Evolutionary conservation across 1,140 invertebrate genomes (phyloP).

Genomic region (Uloborus diversus): DNA sequence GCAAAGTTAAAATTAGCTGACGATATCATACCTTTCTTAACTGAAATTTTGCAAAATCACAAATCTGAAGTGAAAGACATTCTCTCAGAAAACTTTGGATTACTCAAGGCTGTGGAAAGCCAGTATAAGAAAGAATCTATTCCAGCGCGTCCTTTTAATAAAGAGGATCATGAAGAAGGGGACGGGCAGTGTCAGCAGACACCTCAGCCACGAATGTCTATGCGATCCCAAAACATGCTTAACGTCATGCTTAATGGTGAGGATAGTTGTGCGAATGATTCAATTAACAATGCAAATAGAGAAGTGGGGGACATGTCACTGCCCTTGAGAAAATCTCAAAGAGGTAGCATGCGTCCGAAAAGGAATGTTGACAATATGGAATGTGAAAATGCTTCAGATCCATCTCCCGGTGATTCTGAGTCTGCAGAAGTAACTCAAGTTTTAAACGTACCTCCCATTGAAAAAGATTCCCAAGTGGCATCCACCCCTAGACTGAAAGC

Average conservation of each 20-base stretch:
- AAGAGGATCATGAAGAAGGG: constrained; percentile 50
- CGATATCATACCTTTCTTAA: constrained; percentile 66
- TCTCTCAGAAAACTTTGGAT: constrained; percentile 66
- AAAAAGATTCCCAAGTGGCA: not conserved
- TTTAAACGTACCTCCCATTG: not conserved
- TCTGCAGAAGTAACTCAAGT: not conserved
- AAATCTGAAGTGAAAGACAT: constrained; percentile 70
- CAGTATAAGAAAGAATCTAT: constrained; percentile 64
- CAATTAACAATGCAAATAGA: not conserved
- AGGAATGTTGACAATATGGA: not conserved
- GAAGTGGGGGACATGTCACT: not conserved
- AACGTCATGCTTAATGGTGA: too few species aligned
- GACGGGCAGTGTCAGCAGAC: not conserved
- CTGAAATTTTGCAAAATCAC: constrained; percentile 71
- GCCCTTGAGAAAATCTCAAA: not conserved
- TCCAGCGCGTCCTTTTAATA: constrained; percentile 37
- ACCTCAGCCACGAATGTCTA: too few species aligned
- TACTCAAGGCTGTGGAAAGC: constrained; percentile 68
- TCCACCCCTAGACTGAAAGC: not conserved
- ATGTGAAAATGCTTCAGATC: not conserved
- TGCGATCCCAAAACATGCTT: not conserved
- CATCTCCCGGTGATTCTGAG: not conserved
- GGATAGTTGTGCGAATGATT: too few species aligned
- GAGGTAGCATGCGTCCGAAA: not conserved
- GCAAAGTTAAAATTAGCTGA: constrained; percentile 62